Base-by-base conservation (phyloP, 92 coral and sea anemone genomes). In the Parazoanthus atlanticus region DNA sequence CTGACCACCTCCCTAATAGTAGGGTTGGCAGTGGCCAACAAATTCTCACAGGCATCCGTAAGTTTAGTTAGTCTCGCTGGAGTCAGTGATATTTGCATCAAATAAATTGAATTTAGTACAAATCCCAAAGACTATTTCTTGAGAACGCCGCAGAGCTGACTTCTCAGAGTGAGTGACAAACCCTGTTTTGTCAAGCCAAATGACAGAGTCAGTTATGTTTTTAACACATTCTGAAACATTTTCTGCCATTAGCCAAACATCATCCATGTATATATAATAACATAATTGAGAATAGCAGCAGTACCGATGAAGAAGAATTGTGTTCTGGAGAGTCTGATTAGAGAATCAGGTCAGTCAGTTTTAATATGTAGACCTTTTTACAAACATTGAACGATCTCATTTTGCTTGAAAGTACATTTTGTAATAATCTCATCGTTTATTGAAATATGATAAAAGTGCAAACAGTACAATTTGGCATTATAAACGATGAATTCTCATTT, bases 61-160 rank as follows among this genome's bases (percentile, higher is more conserved):
- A 54, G 38, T 73, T 86, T 36, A 3, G 31, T 16, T 58, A 82
- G 36, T 80, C 78, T 73, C 69, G 85, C 41, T n/a, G 86, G 65
- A 8, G 86, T 89, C 23, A 84, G 86, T 52, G 54, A 65, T 29
- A 80, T 80, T 67, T 89, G 88, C 93, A 91, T 91, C 73, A 70
- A 65, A n/a, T n/a, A n/a, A 8, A 65, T 46, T 33, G 91, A 91
- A 38, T 91, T 91, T 8, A 88, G 58, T 21, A 80, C 56, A 32
- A 90, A 90, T 36, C 90, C 85, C 54, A 90, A 81, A 75, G 41
- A 84, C 82, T 74, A 84, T 58, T 85, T 84, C 86, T 38, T 89
- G 92, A 29, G 47, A 85, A 64, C 86, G 89, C 9, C 52, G 8
- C 8, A 90, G 85, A 3, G 73, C 52, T 9, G 86, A 90, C 70